Evolutionary conservation across 2,888 invertebrate species (phyloP).

Genomic region (Agrochola lota): DNA sequence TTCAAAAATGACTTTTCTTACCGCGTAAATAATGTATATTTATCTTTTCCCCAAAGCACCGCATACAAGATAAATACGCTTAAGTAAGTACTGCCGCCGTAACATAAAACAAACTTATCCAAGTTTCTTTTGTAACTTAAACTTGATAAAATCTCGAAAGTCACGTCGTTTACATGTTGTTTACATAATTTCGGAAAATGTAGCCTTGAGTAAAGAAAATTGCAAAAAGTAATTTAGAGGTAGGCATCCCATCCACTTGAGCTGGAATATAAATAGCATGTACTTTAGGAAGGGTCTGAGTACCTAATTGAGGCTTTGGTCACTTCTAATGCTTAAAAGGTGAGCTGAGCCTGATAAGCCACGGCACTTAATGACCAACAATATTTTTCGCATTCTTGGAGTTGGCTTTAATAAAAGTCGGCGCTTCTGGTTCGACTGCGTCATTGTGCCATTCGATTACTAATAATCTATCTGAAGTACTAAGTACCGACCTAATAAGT

Average conservation of each 20-base stretch:
- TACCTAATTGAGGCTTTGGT: not conserved
- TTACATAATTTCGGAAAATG: conserved; percentile 26
- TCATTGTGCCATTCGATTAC: not conserved
- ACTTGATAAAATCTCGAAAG: conserved; percentile 32
- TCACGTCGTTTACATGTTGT: conserved; percentile 30
- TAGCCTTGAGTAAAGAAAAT: not conserved
- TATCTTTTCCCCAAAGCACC: conserved; percentile 16
- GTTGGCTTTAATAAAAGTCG: not conserved
- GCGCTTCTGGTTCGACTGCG: not conserved
- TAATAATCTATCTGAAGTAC: not conserved
- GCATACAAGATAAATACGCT: conserved; percentile 20
- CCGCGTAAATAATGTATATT: not conserved
- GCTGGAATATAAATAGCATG: not conserved
- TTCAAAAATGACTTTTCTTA: conserved; percentile 1
- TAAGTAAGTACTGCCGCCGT: conserved; percentile 3
- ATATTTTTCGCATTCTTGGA: not conserved
- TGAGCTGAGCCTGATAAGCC: no score
- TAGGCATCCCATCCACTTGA: not conserved
- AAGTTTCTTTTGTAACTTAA: conserved; percentile 18
- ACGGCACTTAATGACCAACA: not conserved
- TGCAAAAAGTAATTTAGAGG: not conserved
- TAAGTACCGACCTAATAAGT: not conserved
- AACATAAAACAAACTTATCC: conserved; percentile 34
- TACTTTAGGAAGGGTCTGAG: conserved; percentile 1
- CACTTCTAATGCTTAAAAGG: not conserved